Conservation (phyloP, 35 echinoderm and acorn worm species). For the Ophiothrix spiculata region DNA sequence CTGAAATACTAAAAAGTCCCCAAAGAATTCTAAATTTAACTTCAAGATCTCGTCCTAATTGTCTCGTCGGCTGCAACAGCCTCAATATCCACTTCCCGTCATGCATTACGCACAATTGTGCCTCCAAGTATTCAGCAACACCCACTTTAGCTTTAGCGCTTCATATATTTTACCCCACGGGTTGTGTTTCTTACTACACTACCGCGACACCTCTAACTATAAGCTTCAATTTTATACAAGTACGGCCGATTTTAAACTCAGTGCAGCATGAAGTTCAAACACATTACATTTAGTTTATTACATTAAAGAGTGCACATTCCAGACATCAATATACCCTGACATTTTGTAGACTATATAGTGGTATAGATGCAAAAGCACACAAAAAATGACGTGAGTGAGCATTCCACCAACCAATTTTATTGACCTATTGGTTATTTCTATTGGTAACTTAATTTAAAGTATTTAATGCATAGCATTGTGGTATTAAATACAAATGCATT, state of each 20-base stretch:
- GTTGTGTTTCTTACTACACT: not conserved
- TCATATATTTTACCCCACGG: not conserved
- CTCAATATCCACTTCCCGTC: not conserved
- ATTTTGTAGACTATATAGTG: not conserved
- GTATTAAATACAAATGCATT: not conserved
- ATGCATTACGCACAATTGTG: slow-evolving; percentile 5
- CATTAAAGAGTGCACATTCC: not conserved
- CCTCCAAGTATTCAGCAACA: not conserved
- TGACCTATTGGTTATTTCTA: no score
- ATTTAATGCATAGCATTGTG: not conserved
- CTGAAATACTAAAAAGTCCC: slow-evolving; percentile 6
- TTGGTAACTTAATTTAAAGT: not conserved
- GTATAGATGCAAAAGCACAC: not conserved
- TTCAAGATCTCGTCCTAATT: not conserved
- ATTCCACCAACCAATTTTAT: not conserved
- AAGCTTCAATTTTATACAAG: not conserved
- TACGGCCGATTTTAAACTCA: not conserved
- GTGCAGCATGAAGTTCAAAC: not conserved
- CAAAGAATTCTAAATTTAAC: not conserved
- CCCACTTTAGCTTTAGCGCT: not conserved
- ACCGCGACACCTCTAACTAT: not conserved
- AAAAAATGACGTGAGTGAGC: not conserved
- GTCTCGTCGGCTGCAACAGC: not conserved
- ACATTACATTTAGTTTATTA: not conserved
- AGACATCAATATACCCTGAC: not conserved